These are phyloP conservation scores for Falco cherrug DNA, from an alignment of 2,797 vertebrate genomes.

Conservation along the genomic window DNA sequence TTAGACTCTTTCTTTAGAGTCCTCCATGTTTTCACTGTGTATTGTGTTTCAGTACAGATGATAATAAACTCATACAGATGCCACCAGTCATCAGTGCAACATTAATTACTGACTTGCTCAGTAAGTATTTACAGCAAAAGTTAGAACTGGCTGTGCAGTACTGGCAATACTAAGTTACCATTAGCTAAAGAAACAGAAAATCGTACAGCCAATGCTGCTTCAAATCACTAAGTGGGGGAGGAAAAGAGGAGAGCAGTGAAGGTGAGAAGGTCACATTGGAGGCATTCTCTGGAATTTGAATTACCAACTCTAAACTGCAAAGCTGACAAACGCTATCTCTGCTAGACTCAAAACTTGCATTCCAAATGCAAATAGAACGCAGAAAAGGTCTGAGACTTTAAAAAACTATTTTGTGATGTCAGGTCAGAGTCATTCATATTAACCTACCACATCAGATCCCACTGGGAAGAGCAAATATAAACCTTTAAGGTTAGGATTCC, in stretches of 20 bases:
- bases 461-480: slow-evolving; percentile 1
- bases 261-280: neutral
- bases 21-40: slow-evolving; percentile 1
- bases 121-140: slow-evolving; percentile 8
- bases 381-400: neutral
- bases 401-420: slow-evolving; percentile 33
- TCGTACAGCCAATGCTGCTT: neutral
- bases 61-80: slow-evolving; percentile 60
- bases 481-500: neutral
- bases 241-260: neutral
- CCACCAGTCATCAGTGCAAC: slow-evolving; percentile 22
- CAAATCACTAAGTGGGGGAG: neutral
- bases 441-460: slow-evolving; percentile 4
- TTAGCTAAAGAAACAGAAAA: neutral
- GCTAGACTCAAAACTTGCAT: neutral
- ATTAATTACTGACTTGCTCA: slow-evolving; percentile 42
- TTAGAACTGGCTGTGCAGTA: neutral
- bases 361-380: slow-evolving; percentile 37
- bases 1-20: slow-evolving; percentile 33
- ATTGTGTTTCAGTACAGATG: slow-evolving; percentile 35
- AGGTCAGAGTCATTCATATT: slow-evolving; percentile 21
- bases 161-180: neutral
- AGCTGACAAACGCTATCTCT: slow-evolving; percentile 20
- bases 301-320: neutral
- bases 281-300: slow-evolving; percentile 8